These are phyloP conservation scores for Hypsibius dujardini DNA, from an alignment of 1,140 invertebrate species.

Conservation along the genomic window DNA sequence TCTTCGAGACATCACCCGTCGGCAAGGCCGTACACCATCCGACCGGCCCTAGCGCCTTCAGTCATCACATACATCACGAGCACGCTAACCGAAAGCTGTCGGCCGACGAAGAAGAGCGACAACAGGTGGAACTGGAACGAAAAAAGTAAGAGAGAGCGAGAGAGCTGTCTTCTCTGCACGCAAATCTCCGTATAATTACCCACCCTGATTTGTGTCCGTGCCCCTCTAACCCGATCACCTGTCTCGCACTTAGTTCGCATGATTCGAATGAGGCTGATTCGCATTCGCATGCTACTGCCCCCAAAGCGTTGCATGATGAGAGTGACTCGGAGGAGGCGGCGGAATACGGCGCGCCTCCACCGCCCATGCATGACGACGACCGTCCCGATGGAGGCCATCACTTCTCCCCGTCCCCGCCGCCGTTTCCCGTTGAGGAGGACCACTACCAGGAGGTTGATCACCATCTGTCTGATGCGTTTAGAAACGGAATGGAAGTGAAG, in stretches of 20 bases:
- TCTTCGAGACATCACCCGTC: too few relatives aligned
- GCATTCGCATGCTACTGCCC: neutral
- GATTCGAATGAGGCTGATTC: neutral
- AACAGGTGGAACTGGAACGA: neutral
- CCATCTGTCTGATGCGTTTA: neutral
- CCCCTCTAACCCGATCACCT: neutral
- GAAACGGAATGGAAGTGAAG: neutral
- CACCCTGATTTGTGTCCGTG: neutral
- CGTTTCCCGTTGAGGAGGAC: too few relatives aligned
- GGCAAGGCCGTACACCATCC: too few relatives aligned
- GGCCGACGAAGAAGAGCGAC: neutral
- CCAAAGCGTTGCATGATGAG: too few relatives aligned
- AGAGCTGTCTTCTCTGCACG: too few relatives aligned
- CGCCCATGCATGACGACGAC: too few relatives aligned
- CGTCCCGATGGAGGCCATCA: too few relatives aligned
- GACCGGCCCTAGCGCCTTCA: too few relatives aligned
- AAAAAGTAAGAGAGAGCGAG: neutral
- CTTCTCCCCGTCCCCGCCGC: too few relatives aligned
- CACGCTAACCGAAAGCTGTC: neutral
- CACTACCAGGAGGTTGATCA: neutral
- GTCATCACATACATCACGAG: neutral
- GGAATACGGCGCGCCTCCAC: too few relatives aligned
- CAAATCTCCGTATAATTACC: neutral
- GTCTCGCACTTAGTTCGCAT: neutral
- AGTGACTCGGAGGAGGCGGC: too few relatives aligned